phyloP scores from a whole-genome alignment of 2,888 invertebrate genomes.

The Pantelozetes paolii region DNA sequence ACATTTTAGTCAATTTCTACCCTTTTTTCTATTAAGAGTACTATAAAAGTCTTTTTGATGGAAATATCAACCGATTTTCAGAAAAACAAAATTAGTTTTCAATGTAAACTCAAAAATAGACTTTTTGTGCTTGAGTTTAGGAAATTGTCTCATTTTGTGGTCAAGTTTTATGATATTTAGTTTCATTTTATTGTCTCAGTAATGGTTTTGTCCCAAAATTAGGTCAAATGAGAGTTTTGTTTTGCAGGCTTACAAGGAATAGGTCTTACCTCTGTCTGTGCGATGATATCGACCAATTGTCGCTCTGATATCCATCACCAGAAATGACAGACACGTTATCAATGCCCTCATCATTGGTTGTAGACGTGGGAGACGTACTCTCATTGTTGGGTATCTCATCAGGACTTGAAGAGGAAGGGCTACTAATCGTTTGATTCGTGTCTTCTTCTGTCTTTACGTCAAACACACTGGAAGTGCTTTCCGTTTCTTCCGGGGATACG shows the following conservation, averaged over 20 bases:
- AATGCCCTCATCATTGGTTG: conserved; percentile 21
- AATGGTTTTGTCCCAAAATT: neutral
- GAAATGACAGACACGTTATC: conserved; percentile 24
- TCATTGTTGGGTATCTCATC: neutral
- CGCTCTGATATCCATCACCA: conserved; percentile 29
- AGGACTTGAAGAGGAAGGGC: conserved; percentile 15
- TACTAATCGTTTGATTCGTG: neutral
- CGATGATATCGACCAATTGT: conserved; percentile 25
- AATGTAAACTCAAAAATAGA: too few species aligned
- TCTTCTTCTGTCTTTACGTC: neutral
- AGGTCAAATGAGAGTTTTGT: neutral
- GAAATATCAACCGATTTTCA: conserved; percentile 5
- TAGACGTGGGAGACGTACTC: neutral
- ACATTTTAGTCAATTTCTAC: neutral
- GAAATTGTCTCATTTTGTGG: too few species aligned
- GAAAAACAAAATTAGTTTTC: too few species aligned
- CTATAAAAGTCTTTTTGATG: neutral
- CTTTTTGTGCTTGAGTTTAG: too few species aligned
- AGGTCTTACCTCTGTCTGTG: conserved; percentile 25
- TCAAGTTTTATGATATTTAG: conserved; percentile 14
- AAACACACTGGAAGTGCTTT: neutral
- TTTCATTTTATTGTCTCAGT: conserved; percentile 6
- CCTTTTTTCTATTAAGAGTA: neutral
- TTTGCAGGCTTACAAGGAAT: neutral
- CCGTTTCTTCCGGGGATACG: neutral